Evolutionary conservation across 2,888 invertebrate genomes (phyloP), one percentile per base, ranked within the genome.

Genomic region (Archaeoteleia sp.): DNA sequence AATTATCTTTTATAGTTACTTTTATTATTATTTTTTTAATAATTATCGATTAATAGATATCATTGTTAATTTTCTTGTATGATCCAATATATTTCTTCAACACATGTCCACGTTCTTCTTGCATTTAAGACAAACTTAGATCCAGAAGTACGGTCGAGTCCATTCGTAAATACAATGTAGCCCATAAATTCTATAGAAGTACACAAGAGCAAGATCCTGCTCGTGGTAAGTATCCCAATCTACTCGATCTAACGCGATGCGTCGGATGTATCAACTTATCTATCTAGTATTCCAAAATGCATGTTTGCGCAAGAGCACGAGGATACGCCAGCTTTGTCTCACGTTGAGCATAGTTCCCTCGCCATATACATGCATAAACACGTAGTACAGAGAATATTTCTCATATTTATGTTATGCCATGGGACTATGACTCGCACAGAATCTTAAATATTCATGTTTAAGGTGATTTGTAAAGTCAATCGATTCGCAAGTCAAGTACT

Each of bases 331-430:
- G 29, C 35, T 49, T 39, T 45, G 63, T 51, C 60, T 61, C 57
- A 67, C 61, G 61, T 67, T 55, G 66, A 55, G 48, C 37, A 3
- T 10, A 53, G 48, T 9, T 13, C 51, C 27, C 58, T 62, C 35
- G 57, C 62, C 62, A 49, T 62, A 46, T 62, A 62, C 58, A 54
- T 53, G 46, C 58, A 57, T 63, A 63, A 68, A 63, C 68, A 68
- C 62, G 67, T 54, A 58, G 27, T 39, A 10, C 12, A 3, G 32
- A 51, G 51, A 57, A 62, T 42, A 43, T 42, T 37, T 58, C 49
- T 48, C 48, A 42, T 58, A 61, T 37, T 54, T 62, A 40, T 46
- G 51, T 43, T 57, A n/a, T n/a, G n/a, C 49, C 45, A 49, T 51
- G 63, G 45, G 43, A 57, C 57, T 51, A 51, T 65, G 40, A 65